Evolutionary conservation across 1,140 invertebrate genomes (phyloP), one percentile per base, ranked within the genome.

Genomic region (Cydia strobilella): DNA sequence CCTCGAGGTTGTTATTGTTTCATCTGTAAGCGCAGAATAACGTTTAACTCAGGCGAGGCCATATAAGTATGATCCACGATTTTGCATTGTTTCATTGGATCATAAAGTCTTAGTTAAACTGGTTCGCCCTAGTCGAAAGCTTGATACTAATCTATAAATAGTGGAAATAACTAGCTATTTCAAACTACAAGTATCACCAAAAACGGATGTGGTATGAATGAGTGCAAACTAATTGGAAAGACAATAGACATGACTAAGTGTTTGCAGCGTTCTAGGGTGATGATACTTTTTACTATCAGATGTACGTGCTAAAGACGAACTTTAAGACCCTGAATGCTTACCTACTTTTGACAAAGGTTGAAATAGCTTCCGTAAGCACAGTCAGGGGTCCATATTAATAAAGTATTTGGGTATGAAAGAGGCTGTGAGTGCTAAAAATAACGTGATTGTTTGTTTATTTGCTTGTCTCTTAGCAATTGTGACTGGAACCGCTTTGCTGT

Each of bases 151-250:
- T 54, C 7, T 54, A 1, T 3, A 54, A 18, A 18, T 54, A 18
- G n/a, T 18, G 1, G 51, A 5, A n/a, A 39, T 39, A 39, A 39
- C 5, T 7, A 54, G 51, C 4, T 18, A 54, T 54, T 54, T n/a
- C n/a, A 54, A 54, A 54, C 13, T 48, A 48, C n/a, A 20, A 54
- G 51, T 54, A 18, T 54, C 51, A 13, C n/a, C 51, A 54, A 54
- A 18, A 54, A 18, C 51, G 51, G 51, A 54, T 54, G 51, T 18
- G 48, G 18, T 54, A 59, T 59, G 54, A 23, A 59, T 59, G 2
- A 59, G 54, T 59, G 54, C 54, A 9, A 23, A 59, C 54, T 59
- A 59, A 59, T 59, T 59, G 54, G 54, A 23, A 20, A 7, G 20
- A 59, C n/a, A 59, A 23, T 10, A 3, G 54, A 59, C 23, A 23